Conservation (phyloP, 2,797 vertebrate species). For the Gadopsis bispinosus region DNA sequence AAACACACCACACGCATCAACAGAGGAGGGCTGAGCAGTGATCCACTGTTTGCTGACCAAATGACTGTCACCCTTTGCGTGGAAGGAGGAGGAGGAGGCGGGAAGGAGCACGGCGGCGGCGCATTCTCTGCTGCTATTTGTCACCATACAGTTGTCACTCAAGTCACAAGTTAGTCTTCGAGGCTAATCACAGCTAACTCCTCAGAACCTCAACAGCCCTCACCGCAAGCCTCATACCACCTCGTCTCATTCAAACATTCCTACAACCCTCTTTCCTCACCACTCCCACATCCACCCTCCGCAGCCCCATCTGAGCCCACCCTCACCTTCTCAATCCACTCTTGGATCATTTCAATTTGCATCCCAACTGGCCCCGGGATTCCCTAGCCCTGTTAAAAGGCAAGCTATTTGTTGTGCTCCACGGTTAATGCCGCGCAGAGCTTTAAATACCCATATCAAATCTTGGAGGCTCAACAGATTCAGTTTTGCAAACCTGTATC, state of each 20-base stretch:
- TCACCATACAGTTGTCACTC: slow-evolving; percentile 67
- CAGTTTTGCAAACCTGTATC: slow-evolving; percentile 91
- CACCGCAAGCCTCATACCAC: slow-evolving; percentile 62
- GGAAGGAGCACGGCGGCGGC: background rate
- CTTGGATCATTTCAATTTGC: slow-evolving; percentile 89
- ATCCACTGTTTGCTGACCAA: slow-evolving; percentile 68
- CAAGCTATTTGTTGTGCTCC: slow-evolving; percentile 90
- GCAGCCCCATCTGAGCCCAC: slow-evolving; percentile 72
- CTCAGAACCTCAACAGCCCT: slow-evolving; percentile 58
- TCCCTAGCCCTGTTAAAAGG: slow-evolving; percentile 86
- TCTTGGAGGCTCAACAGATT: slow-evolving; percentile 90
- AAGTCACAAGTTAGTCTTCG: slow-evolving; percentile 62
- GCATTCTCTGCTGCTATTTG: slow-evolving; percentile 43
- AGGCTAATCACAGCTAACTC: slow-evolving; percentile 73
- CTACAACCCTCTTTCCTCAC: slow-evolving; percentile 49
- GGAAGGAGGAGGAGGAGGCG: slow-evolving; percentile 19
- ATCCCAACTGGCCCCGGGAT: slow-evolving; percentile 84
- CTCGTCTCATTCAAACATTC: slow-evolving; percentile 65
- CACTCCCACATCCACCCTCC: slow-evolving; percentile 63
- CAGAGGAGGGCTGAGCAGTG: slow-evolving; percentile 51
- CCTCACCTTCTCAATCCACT: slow-evolving; percentile 85
- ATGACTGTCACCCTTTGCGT: slow-evolving; percentile 46
- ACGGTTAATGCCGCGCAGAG: slow-evolving; percentile 88
- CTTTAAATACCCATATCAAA: slow-evolving; percentile 92
- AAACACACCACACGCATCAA: slow-evolving; percentile 54